Base-by-base conservation (phyloP, 2,888 invertebrate species). In the Diachrysia chrysitis region DNA sequence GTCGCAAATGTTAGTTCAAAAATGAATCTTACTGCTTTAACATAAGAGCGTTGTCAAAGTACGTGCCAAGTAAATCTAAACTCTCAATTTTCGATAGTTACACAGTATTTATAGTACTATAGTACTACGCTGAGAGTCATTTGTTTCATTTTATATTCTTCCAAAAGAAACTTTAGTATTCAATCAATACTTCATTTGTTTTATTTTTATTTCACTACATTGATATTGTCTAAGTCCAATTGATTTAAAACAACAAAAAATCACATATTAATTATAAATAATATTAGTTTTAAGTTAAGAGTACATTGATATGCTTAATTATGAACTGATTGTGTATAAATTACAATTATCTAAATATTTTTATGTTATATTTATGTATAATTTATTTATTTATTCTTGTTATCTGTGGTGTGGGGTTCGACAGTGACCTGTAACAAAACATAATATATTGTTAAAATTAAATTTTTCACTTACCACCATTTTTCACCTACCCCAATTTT, bases 371-470 rank as follows among this genome's bases (percentile, higher is more conserved):
- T 35, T 53, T 21, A 59, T 76, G 75, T 69, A 78, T 56, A 55
- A 62, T 62, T 71, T 66, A 32, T 68, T 64, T 67, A 62, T 68
- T 85, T 83, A 12, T 73, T 85, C 78, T 86, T 87, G 92, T 91
- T 93, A 94, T 91, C 93, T 94, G 78, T 93, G 94, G 69, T 95
- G 95, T 12, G 95, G 94, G 0, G 94, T 94, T 21, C 95, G 90
- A 83, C 95, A 95, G 75, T 94, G 94, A 54, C 95, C 95, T 95
- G 93, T 48, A 90, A 93, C 76, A 83, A 83, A 77, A 53, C 21
- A 75, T 73, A n/a, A 66, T 46, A 9, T 16, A n/a, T 19, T 35
- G 19, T 25, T 46, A n/a, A n/a, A n/a, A n/a, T n/a, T n/a, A n/a
- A 5, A 5, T 29, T 29, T 4, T 29, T 10, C 1, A 32, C 32